Percentiles rank a stretch among this genome's conserved stretches.
Evolutionary conservation across 2,113 vertebrate species (phyloP).

Genomic region (Brachypodius melanocephalos): DNA sequence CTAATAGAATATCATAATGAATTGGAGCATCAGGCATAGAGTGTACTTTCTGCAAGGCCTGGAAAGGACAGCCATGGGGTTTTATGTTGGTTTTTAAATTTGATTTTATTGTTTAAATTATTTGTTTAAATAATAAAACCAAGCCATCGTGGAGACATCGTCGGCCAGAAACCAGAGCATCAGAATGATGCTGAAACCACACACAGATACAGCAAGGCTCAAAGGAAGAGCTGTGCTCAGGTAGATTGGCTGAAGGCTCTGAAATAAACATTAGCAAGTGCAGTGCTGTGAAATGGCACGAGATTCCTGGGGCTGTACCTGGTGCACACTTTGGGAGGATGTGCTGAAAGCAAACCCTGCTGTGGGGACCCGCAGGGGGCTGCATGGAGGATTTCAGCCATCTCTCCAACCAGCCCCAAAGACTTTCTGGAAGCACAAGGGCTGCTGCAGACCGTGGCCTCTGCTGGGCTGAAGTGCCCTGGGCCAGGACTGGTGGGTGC

Average conservation of each 20-base stretch:
- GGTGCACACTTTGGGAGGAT: not conserved
- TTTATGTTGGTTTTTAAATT: not conserved
- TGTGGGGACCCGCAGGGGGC: not conserved
- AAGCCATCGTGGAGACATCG: not conserved
- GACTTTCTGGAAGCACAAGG: not conserved
- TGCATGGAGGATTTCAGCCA: rapidly evolving
- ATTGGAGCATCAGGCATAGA: slow-evolving; percentile 53
- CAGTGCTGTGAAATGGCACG: not conserved
- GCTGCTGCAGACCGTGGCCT: not conserved
- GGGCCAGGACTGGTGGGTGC: rapidly evolving
- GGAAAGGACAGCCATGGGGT: slow-evolving; percentile 32
- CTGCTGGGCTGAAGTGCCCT: not conserved
- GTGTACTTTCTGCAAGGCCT: slow-evolving; percentile 54
- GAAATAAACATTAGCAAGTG: not conserved
- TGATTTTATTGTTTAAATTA: slow-evolving; percentile 27
- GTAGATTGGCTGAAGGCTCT: not conserved
- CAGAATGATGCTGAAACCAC: not conserved
- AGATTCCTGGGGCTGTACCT: not conserved
- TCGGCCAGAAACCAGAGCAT: not conserved
- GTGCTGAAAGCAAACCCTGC: not conserved
- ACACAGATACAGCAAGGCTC: not conserved
- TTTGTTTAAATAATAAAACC: slow-evolving; percentile 6
- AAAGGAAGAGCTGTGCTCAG: not conserved
- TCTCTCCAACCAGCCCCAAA: not conserved
- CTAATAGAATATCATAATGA: slow-evolving; percentile 71